Evolutionary conservation across 2,888 invertebrate species (phyloP).

Genomic region (Chloromyia formosa): DNA sequence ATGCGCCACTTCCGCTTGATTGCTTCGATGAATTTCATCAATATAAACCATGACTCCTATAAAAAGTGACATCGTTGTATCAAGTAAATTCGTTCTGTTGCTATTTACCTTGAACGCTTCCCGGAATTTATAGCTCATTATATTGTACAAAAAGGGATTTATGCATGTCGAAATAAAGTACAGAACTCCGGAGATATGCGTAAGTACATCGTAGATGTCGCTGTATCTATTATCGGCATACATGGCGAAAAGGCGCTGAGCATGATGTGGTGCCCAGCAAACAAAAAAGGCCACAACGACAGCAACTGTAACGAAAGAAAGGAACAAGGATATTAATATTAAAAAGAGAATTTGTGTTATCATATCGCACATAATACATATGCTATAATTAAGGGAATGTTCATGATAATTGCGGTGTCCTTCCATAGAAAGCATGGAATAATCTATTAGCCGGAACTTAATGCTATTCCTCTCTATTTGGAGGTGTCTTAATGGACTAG

Average conservation of each 20-base stretch:
- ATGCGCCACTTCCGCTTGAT: neutral
- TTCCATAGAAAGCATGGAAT: no score
- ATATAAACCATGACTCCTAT: neutral
- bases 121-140: slow-evolving; percentile 76
- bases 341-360: no score
- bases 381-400: no score
- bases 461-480: no score
- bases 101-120: slow-evolving; percentile 72
- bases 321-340: neutral
- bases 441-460: no score
- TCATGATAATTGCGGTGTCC: no score
- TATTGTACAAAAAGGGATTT: slow-evolving; percentile 75
- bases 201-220: slow-evolving; percentile 71
- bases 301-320: slow-evolving; percentile 69
- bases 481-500: no score
- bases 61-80: slow-evolving; percentile 19
- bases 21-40: neutral
- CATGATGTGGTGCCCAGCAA: slow-evolving; percentile 89
- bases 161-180: slow-evolving; percentile 76
- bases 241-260: slow-evolving; percentile 78
- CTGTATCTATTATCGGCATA: slow-evolving; percentile 46
- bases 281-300: slow-evolving; percentile 85
- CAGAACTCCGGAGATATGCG: slow-evolving; percentile 72
- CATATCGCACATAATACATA: no score
- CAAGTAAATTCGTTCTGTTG: neutral